Conservation (phyloP, 2,113 vertebrate species). For the Pteropus alecto region DNA sequence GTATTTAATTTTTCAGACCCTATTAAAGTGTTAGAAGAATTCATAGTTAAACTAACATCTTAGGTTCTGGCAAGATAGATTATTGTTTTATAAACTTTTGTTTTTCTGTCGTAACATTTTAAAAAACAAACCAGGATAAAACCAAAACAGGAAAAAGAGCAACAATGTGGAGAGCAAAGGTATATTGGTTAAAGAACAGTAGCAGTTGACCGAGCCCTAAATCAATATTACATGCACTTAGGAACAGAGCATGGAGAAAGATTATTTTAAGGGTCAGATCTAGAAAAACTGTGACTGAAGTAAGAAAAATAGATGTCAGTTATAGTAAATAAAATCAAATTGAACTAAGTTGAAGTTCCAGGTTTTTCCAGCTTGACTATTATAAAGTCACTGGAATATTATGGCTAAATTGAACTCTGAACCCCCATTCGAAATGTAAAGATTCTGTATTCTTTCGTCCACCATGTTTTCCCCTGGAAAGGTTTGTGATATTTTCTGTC, state of each 20-base stretch:
- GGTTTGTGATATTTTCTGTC: neutral
- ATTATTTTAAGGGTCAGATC: neutral
- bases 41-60: neutral
- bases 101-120: neutral
- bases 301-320: neutral
- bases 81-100: neutral
- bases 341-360: neutral
- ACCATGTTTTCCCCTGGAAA: neutral
- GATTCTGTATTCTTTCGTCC: neutral
- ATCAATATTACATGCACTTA: neutral
- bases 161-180: neutral
- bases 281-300: neutral
- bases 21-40: neutral
- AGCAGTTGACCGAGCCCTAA: neutral
- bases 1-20: neutral
- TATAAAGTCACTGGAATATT: constrained; percentile 13
- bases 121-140: neutral
- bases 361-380: neutral
- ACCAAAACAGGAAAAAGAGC: neutral
- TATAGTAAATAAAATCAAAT: neutral
- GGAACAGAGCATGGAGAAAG: neutral
- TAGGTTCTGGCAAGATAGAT: neutral
- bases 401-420: neutral
- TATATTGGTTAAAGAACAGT: neutral
- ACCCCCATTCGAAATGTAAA: neutral